Evolutionary conservation across 2,797 vertebrate species (phyloP).

Genomic region (Sebastes oblongus): DNA sequence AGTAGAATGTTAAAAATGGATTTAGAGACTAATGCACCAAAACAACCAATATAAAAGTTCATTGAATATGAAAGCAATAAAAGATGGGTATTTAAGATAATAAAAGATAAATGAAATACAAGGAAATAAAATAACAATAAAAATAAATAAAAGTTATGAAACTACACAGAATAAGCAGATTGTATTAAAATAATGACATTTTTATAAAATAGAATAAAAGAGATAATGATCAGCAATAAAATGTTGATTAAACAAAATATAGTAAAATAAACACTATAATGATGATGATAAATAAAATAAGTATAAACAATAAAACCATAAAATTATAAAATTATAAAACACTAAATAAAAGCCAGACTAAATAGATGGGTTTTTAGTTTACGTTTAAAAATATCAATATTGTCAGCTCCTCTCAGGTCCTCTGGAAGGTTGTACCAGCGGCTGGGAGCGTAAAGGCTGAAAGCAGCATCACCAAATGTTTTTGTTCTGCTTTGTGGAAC

Average conservation of each 20-base stretch:
- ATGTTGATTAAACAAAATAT: background rate
- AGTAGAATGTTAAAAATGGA: too few species aligned
- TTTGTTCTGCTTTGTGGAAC: too few species aligned
- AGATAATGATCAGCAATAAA: background rate
- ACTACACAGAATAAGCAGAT: background rate
- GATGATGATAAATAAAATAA: background rate
- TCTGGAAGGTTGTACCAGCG: too few species aligned
- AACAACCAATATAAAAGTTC: too few species aligned
- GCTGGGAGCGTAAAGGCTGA: too few species aligned
- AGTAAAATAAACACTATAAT: background rate
- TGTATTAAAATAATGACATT: background rate
- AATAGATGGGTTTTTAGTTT: too few species aligned
- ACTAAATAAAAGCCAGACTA: background rate
- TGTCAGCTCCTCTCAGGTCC: too few species aligned
- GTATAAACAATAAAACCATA: background rate
- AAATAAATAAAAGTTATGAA: background rate
- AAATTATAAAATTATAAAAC: background rate
- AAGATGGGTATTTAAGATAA: background rate
- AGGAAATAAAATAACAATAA: background rate
- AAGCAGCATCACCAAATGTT: too few species aligned
- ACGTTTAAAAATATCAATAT: too few species aligned
- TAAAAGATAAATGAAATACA: background rate
- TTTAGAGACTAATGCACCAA: too few species aligned
- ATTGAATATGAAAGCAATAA: too few species aligned
- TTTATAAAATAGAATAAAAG: too few species aligned